A percentile compares a stretch with the other conserved stretches of the same genome.
Conservation (phyloP, 2,888 invertebrate genomes). For the Pheosia gnoma region DNA sequence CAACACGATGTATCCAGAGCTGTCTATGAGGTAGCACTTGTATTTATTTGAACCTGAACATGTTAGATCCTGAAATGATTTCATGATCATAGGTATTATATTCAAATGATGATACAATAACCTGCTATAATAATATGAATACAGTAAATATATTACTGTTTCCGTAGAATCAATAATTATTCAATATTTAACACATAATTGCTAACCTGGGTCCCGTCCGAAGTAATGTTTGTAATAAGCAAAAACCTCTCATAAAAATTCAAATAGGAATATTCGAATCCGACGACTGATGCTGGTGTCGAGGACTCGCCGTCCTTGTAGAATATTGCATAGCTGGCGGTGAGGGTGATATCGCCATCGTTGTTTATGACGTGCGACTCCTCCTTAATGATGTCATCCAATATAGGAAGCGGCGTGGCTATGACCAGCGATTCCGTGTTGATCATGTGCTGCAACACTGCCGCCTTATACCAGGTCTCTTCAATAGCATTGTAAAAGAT, state of each 20-base stretch:
- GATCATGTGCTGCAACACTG: constrained; percentile 92
- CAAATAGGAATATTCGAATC: constrained; percentile 91
- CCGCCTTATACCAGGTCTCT: constrained; percentile 96
- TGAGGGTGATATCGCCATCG: constrained; percentile 86
- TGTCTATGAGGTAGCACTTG: constrained; percentile 95
- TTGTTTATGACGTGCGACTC: constrained; percentile 63
- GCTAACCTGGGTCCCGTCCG: constrained; percentile 47
- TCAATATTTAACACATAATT: not conserved
- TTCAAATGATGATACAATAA: not conserved
- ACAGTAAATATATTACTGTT: not conserved
- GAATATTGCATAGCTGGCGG: constrained; percentile 93
- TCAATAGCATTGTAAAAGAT: constrained; percentile 90
- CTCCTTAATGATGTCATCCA: constrained; percentile 64
- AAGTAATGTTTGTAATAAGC: constrained; percentile 79
- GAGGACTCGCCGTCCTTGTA: constrained; percentile 89
- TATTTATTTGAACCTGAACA: constrained; percentile 83
- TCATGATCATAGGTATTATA: too few relatives aligned
- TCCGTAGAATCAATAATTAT: too few relatives aligned
- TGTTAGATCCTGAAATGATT: constrained; percentile 59
- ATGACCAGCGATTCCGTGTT: constrained; percentile 89
- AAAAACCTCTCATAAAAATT: constrained; percentile 88
- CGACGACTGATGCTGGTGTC: constrained; percentile 95
- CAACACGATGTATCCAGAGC: constrained; percentile 94
- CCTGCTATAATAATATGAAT: too few relatives aligned
- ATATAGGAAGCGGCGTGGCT: constrained; percentile 86